A percentile compares a stretch with the other conserved stretches of the same genome.
phyloP scores from a whole-genome alignment of 2,797 vertebrate species.

The Synaphobranchus kaupii region DNA sequence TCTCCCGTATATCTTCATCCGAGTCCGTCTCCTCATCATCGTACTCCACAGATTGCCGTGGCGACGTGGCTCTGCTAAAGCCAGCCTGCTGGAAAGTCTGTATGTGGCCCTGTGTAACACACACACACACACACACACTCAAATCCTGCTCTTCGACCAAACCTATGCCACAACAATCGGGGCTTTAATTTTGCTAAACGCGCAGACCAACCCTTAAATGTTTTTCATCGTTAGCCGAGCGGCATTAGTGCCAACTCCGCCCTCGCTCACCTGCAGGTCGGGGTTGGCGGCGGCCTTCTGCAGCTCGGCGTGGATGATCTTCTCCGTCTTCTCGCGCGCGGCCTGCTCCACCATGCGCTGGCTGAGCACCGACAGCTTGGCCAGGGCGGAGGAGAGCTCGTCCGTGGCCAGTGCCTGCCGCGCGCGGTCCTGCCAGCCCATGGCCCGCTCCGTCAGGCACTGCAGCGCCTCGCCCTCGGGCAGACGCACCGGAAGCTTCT shows the following conservation, averaged over 20 bases:
- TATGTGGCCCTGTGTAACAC: conserved; percentile 83
- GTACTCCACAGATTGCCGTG: conserved; percentile 88
- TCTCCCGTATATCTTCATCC: conserved; percentile 95
- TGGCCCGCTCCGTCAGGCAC: conserved; percentile 94
- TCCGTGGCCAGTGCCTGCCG: conserved; percentile 92
- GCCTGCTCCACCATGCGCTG: conserved; percentile 99
- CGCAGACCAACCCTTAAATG: too few species aligned
- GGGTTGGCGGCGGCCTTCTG: conserved; percentile 98
- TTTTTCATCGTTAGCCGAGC: not conserved
- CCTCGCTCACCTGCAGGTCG: conserved; percentile 85
- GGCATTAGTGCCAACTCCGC: not conserved
- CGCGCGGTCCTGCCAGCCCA: conserved; percentile 98
- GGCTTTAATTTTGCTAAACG: too few species aligned
- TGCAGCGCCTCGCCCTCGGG: conserved; percentile 95
- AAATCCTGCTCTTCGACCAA: not conserved
- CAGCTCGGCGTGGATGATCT: conserved; percentile 96
- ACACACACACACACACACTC: not conserved
- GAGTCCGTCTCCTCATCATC: conserved; percentile 98
- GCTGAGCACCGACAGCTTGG: conserved; percentile 94
- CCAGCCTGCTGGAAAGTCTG: conserved; percentile 96
- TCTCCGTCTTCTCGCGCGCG: conserved; percentile 95
- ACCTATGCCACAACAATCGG: not conserved
- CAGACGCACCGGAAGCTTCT: conserved; percentile 93
- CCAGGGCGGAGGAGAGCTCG: conserved; percentile 92
- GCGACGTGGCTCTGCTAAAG: conserved; percentile 91